These are phyloP conservation scores for Chrysaora quinquecirrha DNA, from an alignment of 30 jellyfish, hydroid and myxozoan genomes.

Conservation along the genomic window DNA sequence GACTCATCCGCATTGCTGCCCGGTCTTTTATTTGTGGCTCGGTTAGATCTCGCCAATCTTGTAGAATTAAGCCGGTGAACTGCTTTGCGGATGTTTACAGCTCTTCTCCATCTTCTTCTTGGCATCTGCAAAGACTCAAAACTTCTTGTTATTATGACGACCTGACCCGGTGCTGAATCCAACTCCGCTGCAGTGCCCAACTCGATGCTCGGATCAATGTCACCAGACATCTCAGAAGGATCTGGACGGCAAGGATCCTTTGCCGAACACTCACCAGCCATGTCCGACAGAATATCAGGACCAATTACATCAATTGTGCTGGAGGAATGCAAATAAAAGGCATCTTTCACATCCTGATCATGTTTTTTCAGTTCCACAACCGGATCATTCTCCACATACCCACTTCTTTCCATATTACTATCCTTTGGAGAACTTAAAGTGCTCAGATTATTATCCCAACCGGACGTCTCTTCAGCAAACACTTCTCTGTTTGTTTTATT, in stretches of 20 bases:
- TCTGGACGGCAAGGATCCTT: neutral
- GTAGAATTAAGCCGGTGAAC: conserved; percentile 17
- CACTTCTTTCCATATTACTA: too few relatives aligned
- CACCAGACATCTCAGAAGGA: conserved; percentile 4
- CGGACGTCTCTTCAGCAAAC: too few relatives aligned
- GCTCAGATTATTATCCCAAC: too few relatives aligned
- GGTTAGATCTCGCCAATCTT: neutral
- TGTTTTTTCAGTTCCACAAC: neutral
- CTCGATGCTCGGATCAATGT: conserved; percentile 45
- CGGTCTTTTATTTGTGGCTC: neutral
- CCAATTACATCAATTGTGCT: neutral
- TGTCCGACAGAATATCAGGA: neutral
- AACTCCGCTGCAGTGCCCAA: conserved; percentile 65
- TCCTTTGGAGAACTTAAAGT: too few relatives aligned
- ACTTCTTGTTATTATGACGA: conserved; percentile 55
- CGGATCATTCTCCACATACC: neutral
- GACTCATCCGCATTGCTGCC: conserved; percentile 1
- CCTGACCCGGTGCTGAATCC: conserved; percentile 4
- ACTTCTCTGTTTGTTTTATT: too few relatives aligned
- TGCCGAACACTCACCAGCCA: neutral
- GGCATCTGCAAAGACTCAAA: conserved; percentile 32
- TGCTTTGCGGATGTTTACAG: conserved; percentile 28
- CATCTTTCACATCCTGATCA: neutral
- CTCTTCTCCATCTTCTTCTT: conserved; percentile 33
- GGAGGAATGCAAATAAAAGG: neutral